Conservation (phyloP, 2,797 vertebrate genomes). For the Eulemur coronatus region DNA sequence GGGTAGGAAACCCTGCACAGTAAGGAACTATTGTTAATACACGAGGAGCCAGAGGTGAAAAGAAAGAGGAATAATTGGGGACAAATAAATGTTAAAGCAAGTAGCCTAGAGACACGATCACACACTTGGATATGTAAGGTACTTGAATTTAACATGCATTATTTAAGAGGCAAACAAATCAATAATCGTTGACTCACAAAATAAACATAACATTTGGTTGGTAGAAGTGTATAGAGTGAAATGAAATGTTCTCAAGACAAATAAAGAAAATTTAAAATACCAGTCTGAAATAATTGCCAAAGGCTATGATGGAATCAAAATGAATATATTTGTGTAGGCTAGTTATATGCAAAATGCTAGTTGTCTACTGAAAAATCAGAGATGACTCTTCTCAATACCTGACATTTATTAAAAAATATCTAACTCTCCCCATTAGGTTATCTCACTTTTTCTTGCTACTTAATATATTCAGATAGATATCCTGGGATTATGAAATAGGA, state of each 20-base stretch:
- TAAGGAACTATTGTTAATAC: background rate
- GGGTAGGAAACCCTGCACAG: background rate
- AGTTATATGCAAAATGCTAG: background rate
- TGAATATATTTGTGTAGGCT: background rate
- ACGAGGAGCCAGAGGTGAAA: background rate
- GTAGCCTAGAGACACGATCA: background rate
- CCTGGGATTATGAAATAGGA: background rate
- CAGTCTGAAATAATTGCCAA: slow-evolving; percentile 34
- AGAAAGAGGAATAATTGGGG: background rate
- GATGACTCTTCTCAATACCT: background rate
- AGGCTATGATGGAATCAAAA: slow-evolving; percentile 17
- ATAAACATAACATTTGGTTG: slow-evolving; percentile 59
- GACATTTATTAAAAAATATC: background rate
- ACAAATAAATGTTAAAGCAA: background rate
- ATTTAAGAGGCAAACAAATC: slow-evolving; percentile 12
- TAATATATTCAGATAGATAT: background rate
- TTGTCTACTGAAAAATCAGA: background rate
- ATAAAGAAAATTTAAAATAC: slow-evolving; percentile 65
- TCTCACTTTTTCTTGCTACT: background rate
- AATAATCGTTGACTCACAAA: slow-evolving; percentile 40
- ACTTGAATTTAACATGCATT: slow-evolving; percentile 21
- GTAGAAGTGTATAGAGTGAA: slow-evolving; percentile 50
- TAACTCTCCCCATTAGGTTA: background rate
- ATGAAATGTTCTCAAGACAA: slow-evolving; percentile 47
- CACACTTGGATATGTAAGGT: background rate